These are phyloP conservation scores for Cynoglossus semilaevis DNA, from an alignment of 2,113 vertebrate genomes.

Conservation along the genomic window DNA sequence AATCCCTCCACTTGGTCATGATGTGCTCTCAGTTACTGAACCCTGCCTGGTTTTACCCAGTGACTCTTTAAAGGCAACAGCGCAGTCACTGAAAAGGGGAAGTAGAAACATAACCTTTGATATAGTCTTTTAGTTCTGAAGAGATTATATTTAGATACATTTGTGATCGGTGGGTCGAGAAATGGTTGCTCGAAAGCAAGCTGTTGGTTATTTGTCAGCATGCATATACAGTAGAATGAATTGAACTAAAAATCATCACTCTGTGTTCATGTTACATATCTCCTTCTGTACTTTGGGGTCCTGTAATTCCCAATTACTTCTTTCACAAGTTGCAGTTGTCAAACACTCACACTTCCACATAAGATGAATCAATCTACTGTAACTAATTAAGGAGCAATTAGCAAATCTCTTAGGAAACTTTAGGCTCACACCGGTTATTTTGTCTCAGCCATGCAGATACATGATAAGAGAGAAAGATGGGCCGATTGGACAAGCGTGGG, in stretches of 20 bases:
- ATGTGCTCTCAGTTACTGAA: slow-evolving; percentile 69
- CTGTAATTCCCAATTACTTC: slow-evolving; percentile 7
- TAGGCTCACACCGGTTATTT: slow-evolving; percentile 70
- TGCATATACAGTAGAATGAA: no score
- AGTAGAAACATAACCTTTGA: slow-evolving; percentile 81
- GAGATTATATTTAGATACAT: no score
- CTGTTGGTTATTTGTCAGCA: no score
- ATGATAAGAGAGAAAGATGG: slow-evolving; percentile 54
- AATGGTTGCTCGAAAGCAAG: no score
- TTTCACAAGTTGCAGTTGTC: slow-evolving; percentile 5
- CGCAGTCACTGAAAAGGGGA: slow-evolving; percentile 84
- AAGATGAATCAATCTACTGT: slow-evolving; percentile 20
- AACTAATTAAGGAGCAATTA: slow-evolving; percentile 62
- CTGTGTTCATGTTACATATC: no score
- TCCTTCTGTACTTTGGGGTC: not conserved
- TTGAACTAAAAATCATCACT: no score
- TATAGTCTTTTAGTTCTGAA: not conserved
- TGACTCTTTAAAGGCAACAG: slow-evolving; percentile 91
- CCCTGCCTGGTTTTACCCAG: slow-evolving; percentile 87
- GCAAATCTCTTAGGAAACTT: slow-evolving; percentile 72
- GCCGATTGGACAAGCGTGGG: slow-evolving; percentile 40
- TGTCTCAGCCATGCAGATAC: slow-evolving; percentile 59
- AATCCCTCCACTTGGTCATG: slow-evolving; percentile 77
- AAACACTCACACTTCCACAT: slow-evolving; percentile 3
- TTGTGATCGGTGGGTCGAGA: no score